Evolutionary conservation across 2,797 vertebrate genomes (phyloP).

Genomic region (Micrastur ruficollis): DNA sequence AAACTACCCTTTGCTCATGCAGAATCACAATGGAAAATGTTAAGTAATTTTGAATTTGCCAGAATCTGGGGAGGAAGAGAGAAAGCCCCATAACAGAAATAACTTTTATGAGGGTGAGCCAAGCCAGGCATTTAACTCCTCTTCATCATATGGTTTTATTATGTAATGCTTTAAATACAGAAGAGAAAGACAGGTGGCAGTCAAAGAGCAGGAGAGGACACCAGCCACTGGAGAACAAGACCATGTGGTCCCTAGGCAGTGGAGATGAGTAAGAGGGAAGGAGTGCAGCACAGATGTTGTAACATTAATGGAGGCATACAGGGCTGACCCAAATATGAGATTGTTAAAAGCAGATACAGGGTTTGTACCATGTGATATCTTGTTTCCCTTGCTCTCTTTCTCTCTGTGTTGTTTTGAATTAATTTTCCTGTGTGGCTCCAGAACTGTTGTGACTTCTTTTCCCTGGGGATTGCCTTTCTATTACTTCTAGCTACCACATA

Average conservation of each 20-base stretch:
- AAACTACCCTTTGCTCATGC: neutral
- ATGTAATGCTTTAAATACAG: slow-evolving; percentile 39
- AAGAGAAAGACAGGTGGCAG: slow-evolving; percentile 8
- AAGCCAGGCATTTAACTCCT: slow-evolving; percentile 51
- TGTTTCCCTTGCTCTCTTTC: neutral
- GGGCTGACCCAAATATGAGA: neutral
- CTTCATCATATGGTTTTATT: slow-evolving; percentile 51
- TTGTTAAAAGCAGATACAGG: neutral
- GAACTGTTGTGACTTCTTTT: neutral
- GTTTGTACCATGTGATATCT: neutral
- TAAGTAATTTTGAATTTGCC: slow-evolving; percentile 20
- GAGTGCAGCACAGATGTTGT: neutral
- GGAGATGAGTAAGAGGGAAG: neutral
- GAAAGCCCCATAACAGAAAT: slow-evolving; percentile 46
- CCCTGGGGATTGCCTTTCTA: neutral
- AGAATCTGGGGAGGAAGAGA: neutral
- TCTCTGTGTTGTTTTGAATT: neutral
- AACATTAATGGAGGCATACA: rapidly evolving
- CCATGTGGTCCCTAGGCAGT: neutral
- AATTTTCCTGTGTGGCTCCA: neutral
- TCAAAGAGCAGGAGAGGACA: slow-evolving; percentile 40
- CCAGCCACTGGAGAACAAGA: neutral
- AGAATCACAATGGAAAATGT: slow-evolving; percentile 15
- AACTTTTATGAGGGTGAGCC: slow-evolving; percentile 32
- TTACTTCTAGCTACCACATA: neutral